Evolutionary conservation across 2,113 vertebrate species (phyloP).

Genomic region (Sphyrna mokarran): DNA sequence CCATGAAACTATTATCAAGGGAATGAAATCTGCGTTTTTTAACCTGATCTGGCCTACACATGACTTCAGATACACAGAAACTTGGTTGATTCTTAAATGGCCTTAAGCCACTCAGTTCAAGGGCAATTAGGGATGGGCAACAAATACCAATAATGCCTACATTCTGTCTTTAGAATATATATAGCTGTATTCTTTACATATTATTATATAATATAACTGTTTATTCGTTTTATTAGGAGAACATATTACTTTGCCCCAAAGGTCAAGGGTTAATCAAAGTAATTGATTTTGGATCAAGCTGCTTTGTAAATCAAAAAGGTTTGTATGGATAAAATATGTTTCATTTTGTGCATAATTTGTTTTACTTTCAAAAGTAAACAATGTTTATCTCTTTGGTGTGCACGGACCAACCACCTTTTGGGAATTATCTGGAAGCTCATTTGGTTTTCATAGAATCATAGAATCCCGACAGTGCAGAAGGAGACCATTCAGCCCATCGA

Average conservation of each 20-base stretch:
- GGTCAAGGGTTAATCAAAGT: conserved; percentile 87
- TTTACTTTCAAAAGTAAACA: background rate
- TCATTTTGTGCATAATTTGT: background rate
- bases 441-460: background rate
- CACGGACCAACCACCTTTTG: background rate
- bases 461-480: too few species aligned
- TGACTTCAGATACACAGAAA: too few species aligned
- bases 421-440: background rate
- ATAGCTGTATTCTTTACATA: background rate
- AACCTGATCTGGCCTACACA: too few species aligned
- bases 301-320: conserved; percentile 89
- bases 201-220: background rate
- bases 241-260: conserved; percentile 78
- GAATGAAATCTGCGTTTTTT: too few species aligned
- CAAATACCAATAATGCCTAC: too few species aligned
- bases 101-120: too few species aligned
- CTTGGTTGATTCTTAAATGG: too few species aligned
- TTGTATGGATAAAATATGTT: conserved; percentile 39
- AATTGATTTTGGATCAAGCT: conserved; percentile 92
- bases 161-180: background rate
- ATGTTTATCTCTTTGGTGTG: background rate
- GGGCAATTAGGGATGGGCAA: too few species aligned
- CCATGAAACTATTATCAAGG: too few species aligned
- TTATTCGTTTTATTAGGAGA: conserved; percentile 61
- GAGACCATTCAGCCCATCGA: too few species aligned